Evolutionary conservation across 2,888 invertebrate species (phyloP).

Genomic region (Agonopterix alstromeriana): DNA sequence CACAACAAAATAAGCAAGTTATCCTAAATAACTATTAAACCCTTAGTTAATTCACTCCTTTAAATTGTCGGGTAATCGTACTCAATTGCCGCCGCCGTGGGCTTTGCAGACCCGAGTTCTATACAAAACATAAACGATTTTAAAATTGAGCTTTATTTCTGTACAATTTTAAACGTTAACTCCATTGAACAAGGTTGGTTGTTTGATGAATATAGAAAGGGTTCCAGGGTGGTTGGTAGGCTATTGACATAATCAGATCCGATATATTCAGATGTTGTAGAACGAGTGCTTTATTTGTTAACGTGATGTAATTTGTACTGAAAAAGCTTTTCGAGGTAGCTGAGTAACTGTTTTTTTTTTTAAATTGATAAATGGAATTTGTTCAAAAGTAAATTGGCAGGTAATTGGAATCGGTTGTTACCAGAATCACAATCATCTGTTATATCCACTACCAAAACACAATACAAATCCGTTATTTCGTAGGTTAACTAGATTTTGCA

Average conservation of each 20-base stretch:
- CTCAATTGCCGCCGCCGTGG: constrained; percentile 18
- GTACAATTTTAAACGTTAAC: neutral
- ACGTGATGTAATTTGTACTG: neutral
- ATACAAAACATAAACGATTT: neutral
- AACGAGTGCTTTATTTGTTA: neutral
- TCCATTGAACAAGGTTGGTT: neutral
- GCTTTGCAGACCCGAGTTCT: neutral
- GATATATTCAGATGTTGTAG: constrained; percentile 1
- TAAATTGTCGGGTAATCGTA: constrained; percentile 28
- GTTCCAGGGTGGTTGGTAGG: neutral
- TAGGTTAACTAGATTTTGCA: too few relatives aligned
- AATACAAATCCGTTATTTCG: too few relatives aligned
- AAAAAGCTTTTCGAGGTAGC: neutral
- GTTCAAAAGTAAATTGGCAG: too few relatives aligned
- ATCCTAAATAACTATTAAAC: neutral
- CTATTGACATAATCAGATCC: constrained; percentile 2
- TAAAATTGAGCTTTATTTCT: too few relatives aligned
- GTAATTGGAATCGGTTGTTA: too few relatives aligned
- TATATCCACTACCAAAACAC: too few relatives aligned
- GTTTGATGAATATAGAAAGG: neutral
- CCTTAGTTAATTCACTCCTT: constrained; percentile 18
- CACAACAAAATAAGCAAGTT: too few relatives aligned
- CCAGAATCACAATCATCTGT: too few relatives aligned
- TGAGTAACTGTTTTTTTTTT: too few relatives aligned
- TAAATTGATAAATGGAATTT: too few relatives aligned